Evolutionary conservation across 2,888 invertebrate genomes (phyloP), one percentile per base, ranked within the genome.

Genomic region (Athalia circularis): DNA sequence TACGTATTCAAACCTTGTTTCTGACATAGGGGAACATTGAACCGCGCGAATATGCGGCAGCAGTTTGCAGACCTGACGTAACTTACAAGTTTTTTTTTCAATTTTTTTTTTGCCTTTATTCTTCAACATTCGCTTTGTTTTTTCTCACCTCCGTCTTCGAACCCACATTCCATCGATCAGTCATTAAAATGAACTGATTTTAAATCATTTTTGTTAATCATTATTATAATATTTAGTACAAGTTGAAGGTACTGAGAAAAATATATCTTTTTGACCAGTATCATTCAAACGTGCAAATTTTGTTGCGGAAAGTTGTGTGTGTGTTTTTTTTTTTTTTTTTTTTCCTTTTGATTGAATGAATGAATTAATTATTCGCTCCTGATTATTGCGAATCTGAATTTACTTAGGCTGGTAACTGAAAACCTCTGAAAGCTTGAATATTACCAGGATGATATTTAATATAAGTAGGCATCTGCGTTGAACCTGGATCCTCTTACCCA

Each of bases 1-100:
- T 75, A 75, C 64, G 62, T 75, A 75, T 75, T 75, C 75, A 75
- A 75, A 62, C 48, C 61, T 15, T 52, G 75, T 75, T 64, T 75
- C 75, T 64, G 61, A 50, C 62, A 75, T 75, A 43, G 62, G 75
- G 75, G 75, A 62, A 75, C 75, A 75, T 75, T 75, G 75, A 75
- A 75, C 75, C 62, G 47, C 68, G 59, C 47, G 62, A 75, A 75
- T 75, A 29, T 29, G 29, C 29, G 29, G 75, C 62, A 62, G 75
- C n/a, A 62, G 64, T 75, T 64, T 64, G 8, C 29, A 29, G 29
- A 52, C 61, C 62, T 72, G 43, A 72, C 72, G 72, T 59, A 72
- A 72, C 72, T 15, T 68, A 68, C 43, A 52, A 67, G 11, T 13
- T 65, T n/a, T 47, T 48, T n/a, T 47, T n/a, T 11, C 13, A 29